phyloP scores from a whole-genome alignment of 2,113 vertebrate species.

The Hippocampus comes region DNA sequence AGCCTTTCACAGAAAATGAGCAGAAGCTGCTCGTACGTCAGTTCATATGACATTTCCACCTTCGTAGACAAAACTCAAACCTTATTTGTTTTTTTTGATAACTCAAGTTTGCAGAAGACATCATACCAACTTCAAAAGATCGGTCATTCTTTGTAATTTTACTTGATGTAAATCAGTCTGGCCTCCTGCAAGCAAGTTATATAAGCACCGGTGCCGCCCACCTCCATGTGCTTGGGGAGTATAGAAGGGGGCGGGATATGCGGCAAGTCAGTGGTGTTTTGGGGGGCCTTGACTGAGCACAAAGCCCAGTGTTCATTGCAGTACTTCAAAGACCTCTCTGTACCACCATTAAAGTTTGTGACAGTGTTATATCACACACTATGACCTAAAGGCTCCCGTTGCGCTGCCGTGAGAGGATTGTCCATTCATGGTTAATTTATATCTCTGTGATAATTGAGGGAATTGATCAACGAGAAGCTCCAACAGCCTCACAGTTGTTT shows the following conservation, averaged over 20 bases:
- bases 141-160: slow-evolving; percentile 31
- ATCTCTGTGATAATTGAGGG: slow-evolving; percentile 32
- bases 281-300: slow-evolving; percentile 42
- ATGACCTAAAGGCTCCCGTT: slow-evolving; percentile 52
- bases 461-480: slow-evolving; percentile 37
- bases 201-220: slow-evolving; percentile 48
- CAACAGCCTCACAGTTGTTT: slow-evolving; percentile 4
- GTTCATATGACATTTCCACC: slow-evolving; percentile 6
- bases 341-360: slow-evolving; percentile 58
- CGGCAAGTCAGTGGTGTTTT: slow-evolving; percentile 19
- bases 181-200: slow-evolving; percentile 53
- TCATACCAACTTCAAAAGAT: slow-evolving; percentile 32
- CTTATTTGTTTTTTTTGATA: slow-evolving; percentile 3
- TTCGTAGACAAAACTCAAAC: neutral
- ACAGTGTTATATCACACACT: slow-evolving; percentile 62
- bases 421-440: slow-evolving; percentile 61
- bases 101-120: slow-evolving; percentile 19
- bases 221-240: slow-evolving; percentile 37
- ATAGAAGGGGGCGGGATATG: slow-evolving; percentile 9
- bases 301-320: slow-evolving; percentile 66
- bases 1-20: slow-evolving; percentile 47
- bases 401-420: slow-evolving; percentile 45
- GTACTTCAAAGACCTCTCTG: slow-evolving; percentile 64
- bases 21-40: slow-evolving; percentile 19
- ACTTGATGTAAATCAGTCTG: slow-evolving; percentile 41